Evolutionary conservation across 1,140 invertebrate species (phyloP).

Genomic region (Dendroctonus ponderosae): DNA sequence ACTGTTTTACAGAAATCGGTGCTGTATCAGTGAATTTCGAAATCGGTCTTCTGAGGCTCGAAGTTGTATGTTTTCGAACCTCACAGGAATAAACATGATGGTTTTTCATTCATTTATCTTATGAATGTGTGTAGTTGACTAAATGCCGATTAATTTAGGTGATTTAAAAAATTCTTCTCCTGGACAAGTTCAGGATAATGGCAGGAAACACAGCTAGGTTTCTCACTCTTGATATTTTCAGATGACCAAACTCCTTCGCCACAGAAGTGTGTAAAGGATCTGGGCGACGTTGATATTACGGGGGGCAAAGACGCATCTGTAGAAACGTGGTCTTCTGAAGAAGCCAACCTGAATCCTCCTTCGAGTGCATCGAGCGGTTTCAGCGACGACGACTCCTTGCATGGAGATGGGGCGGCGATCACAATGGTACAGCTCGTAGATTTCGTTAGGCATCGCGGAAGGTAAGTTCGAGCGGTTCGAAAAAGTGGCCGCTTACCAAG

Average conservation of each 20-base stretch:
- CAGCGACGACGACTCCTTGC: constrained; percentile 83
- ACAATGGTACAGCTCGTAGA: constrained; percentile 77
- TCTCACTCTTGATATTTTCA: constrained; percentile 18
- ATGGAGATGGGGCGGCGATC: constrained; percentile 60
- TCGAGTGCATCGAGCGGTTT: constrained; percentile 80
- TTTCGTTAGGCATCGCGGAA: constrained; percentile 68
- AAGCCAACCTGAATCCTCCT: constrained; percentile 59
- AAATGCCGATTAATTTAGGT: too few relatives aligned
- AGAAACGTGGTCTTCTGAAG: constrained; percentile 47
- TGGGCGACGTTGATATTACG: constrained; percentile 20
- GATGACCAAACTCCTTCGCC: constrained; percentile 49
- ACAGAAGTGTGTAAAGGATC: constrained; percentile 43
- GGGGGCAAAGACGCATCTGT: constrained; percentile 37
- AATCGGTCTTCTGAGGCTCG: too few relatives aligned
- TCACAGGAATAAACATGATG: too few relatives aligned
- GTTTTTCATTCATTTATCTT: too few relatives aligned
- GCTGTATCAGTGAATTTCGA: too few relatives aligned
- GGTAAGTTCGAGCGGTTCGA: background rate
- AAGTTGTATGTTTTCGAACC: too few relatives aligned
- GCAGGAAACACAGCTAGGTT: too few relatives aligned
- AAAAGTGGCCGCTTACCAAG: background rate
- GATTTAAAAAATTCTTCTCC: too few relatives aligned
- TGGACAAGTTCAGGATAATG: too few relatives aligned
- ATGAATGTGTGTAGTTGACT: too few relatives aligned
- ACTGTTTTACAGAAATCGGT: too few relatives aligned